These are phyloP conservation scores for Centropus bengalensis DNA, from an alignment of 2,113 vertebrate genomes.

Conservation along the genomic window DNA sequence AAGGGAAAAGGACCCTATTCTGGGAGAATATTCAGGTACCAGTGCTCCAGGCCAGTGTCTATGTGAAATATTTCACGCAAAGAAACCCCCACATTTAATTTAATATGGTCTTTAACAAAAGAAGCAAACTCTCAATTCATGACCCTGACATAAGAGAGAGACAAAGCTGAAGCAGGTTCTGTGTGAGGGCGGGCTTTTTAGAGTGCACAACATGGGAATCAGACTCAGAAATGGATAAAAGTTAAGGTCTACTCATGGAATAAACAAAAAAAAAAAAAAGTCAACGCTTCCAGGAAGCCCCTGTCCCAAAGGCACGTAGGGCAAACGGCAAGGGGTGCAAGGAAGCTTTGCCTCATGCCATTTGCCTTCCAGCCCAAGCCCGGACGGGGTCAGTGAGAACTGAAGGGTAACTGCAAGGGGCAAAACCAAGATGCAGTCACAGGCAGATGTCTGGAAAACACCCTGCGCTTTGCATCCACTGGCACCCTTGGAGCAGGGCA, in stretches of 20 bases:
- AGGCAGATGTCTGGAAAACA: neutral
- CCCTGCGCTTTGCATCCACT: neutral
- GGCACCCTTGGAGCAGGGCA: neutral
- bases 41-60: neutral
- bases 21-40: neutral
- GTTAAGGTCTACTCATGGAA: neutral
- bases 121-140: neutral
- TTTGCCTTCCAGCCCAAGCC: neutral
- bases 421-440: neutral
- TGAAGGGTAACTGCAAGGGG: neutral
- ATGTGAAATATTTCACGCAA: neutral
- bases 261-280: neutral
- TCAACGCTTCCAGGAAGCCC: neutral
- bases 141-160: neutral
- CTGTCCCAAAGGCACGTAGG: fast-evolving
- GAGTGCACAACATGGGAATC: neutral
- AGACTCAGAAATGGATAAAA: neutral
- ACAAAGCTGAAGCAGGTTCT: neutral
- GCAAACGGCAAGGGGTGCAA: neutral
- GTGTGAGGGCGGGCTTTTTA: neutral
- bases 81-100: neutral
- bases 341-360: neutral
- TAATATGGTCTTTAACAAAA: neutral
- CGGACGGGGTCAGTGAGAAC: neutral
- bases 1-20: neutral